Evolutionary conservation across 1,140 invertebrate genomes (phyloP).

Genomic region (Hormaphis cornu): DNA sequence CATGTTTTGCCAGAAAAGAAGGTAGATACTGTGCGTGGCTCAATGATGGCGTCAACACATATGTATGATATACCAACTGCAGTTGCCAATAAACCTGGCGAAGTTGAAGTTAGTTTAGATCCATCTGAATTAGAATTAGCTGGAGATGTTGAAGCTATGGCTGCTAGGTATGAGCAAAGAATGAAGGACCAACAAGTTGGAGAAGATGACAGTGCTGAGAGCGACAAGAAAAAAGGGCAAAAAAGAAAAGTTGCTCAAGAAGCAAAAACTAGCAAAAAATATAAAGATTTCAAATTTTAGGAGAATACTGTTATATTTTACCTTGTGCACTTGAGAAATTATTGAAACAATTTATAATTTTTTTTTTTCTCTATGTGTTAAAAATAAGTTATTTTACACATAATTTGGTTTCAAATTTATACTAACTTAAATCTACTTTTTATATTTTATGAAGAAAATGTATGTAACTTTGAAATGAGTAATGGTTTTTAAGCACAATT

Average conservation of each 20-base stretch:
- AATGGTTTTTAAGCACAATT: too few species aligned
- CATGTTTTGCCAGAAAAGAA: constrained; percentile 92
- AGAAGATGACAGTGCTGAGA: constrained; percentile 84
- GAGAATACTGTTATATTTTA: not conserved
- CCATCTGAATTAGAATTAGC: constrained; percentile 89
- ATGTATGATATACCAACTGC: constrained; percentile 74
- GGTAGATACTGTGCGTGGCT: constrained; percentile 74
- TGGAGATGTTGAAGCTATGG: constrained; percentile 84
- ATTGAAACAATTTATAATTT: not conserved
- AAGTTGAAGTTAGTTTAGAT: constrained; percentile 89
- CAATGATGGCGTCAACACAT: constrained; percentile 99
- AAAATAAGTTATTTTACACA: too few species aligned
- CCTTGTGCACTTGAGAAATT: not conserved
- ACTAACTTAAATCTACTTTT: too few species aligned
- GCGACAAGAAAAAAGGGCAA: constrained; percentile 84
- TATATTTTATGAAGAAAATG: too few species aligned
- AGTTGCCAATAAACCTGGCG: constrained; percentile 38
- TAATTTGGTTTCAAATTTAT: too few species aligned
- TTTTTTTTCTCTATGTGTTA: not conserved
- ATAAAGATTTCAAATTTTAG: constrained; percentile 98
- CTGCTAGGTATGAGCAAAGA: constrained; percentile 92
- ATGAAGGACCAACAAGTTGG: constrained; percentile 86
- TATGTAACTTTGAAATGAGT: too few species aligned
- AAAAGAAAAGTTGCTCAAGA: constrained; percentile 53
- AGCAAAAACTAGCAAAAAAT: constrained; percentile 85